Conservation (phyloP, 2,888 invertebrate species). For the Leistus spinibarbis region DNA sequence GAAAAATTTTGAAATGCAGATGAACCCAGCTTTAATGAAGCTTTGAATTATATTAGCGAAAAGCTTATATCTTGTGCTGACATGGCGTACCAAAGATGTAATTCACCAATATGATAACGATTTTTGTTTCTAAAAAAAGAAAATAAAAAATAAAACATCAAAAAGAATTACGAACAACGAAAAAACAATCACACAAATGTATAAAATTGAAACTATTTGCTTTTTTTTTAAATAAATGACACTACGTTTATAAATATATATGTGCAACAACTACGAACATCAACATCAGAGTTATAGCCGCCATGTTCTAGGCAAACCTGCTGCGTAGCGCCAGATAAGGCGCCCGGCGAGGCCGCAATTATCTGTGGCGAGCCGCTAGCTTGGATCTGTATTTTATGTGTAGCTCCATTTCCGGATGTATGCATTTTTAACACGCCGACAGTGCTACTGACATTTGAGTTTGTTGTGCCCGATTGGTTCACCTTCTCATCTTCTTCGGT, state of each 20-base stretch:
- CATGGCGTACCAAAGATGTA: not conserved
- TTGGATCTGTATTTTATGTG: constrained; percentile 60
- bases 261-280: constrained; percentile 64
- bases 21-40: not conserved
- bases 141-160: not conserved
- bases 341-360: constrained; percentile 61
- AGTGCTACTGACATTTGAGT: constrained; percentile 57
- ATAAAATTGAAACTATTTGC: constrained; percentile 26
- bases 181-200: constrained; percentile 29
- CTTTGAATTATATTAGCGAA: too few species aligned
- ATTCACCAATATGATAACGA: not conserved
- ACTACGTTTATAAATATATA: constrained; percentile 29
- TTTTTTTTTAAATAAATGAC: constrained; percentile 13
- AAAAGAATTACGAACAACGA: constrained; percentile 38
- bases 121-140: not conserved
- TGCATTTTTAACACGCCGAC: constrained; percentile 62
- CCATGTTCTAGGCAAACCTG: constrained; percentile 79
- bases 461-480: constrained; percentile 63
- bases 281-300: constrained; percentile 74
- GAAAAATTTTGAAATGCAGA: not conserved
- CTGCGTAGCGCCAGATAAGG: constrained; percentile 59
- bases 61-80: not conserved
- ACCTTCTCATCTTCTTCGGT: constrained; percentile 88
- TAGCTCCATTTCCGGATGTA: constrained; percentile 56
- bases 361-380: constrained; percentile 60